These are phyloP conservation scores for Apamea monoglypha DNA, from an alignment of 2,888 invertebrate genomes.

Conservation along the genomic window DNA sequence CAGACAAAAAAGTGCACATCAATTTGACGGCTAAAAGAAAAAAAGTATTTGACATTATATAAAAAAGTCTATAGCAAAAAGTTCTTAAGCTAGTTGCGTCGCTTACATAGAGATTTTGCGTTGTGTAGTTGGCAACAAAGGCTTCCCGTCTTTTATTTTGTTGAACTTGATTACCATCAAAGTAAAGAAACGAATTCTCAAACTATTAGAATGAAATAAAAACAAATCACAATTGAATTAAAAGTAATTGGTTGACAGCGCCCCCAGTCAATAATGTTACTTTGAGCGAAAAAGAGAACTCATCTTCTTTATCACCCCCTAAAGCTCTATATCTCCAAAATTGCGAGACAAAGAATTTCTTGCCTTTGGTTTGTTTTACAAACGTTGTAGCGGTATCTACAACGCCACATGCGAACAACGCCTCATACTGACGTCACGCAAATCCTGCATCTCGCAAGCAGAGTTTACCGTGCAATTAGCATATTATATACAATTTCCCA, in stretches of 20 bases:
- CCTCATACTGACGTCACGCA: too few relatives aligned
- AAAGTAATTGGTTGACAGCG: conserved; percentile 28
- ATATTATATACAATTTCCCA: too few relatives aligned
- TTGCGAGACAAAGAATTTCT: conserved; percentile 32
- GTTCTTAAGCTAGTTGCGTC: too few relatives aligned
- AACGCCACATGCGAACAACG: too few relatives aligned
- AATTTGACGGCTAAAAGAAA: too few relatives aligned
- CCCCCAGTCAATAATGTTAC: conserved; percentile 47
- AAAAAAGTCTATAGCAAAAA: too few relatives aligned
- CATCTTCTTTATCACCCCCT: conserved; percentile 49
- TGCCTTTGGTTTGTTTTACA: conserved; percentile 20
- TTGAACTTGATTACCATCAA: not conserved
- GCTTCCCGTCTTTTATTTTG: not conserved
- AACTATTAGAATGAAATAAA: conserved; percentile 10
- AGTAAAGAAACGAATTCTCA: not conserved
- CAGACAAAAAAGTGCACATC: too few relatives aligned
- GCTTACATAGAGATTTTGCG: too few relatives aligned
- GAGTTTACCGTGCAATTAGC: too few relatives aligned
- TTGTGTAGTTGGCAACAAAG: not conserved
- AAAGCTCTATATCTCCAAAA: conserved; percentile 45
- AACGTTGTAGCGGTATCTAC: too few relatives aligned
- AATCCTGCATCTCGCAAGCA: too few relatives aligned
- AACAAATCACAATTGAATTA: conserved; percentile 10
- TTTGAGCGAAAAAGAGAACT: conserved; percentile 45
- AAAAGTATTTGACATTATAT: too few relatives aligned